Base-by-base conservation (phyloP, 2,888 invertebrate species). In the Mythimna loreyi region DNA sequence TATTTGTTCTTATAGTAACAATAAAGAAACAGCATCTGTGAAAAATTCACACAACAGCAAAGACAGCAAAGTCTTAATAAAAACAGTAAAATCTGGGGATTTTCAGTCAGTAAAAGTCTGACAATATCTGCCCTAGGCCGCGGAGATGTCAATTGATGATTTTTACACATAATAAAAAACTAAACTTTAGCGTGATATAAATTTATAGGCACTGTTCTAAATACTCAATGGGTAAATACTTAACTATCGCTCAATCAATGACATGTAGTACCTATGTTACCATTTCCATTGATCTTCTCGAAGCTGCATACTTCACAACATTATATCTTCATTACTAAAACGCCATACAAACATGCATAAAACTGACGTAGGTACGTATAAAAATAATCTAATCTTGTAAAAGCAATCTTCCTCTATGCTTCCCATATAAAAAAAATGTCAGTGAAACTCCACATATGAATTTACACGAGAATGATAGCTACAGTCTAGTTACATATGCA, bases 351-450 rank as follows among this genome's bases (percentile, higher is more conserved):
- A 53, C 28, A 49, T 36, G 50, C 28, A 43, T 40, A 52, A 16
- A 0, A 1, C 47, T n/a, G 16, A 25, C 6, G 11, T 21, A 36
- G 5, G 40, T 8, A 30, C n/a, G n/a, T 43, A 36, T 25, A 67
- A 67, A 67, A 67, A 59, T 49, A 67, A 72, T 49, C 47, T 47
- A 72, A 67, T 67, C 67, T 72, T 43, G 49, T 55, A 28, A 58
- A 62, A 62, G 43, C 28, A 28, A 59, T 59, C 16, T 75, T 67
- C 30, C 16, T 23, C 36, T 23, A 45, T 21, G 52, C 23, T 60
- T 52, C 11, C 13, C 56, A 33, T 49, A 3, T 36, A 61, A 66
- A 75, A 28, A 36, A 77, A 56, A 59, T 59, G 30, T n/a, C 71
- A 47, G 58, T 23, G 43, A 63, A 59, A 57, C 55, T 63, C 63